phyloP scores from a whole-genome alignment of 2,888 invertebrate species.

The Brassicogethes aeneus region DNA sequence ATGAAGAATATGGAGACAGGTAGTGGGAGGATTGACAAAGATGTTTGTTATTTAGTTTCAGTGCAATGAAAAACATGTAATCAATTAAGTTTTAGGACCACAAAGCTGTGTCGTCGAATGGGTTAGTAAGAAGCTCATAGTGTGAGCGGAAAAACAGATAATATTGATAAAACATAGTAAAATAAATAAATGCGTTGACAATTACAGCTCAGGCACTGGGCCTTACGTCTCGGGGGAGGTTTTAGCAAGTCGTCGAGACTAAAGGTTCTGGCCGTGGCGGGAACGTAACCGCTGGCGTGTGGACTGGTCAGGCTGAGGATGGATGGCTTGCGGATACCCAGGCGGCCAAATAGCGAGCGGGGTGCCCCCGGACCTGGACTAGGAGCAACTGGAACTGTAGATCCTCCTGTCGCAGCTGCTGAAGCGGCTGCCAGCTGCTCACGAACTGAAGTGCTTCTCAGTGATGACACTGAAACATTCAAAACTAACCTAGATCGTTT shows the following conservation, averaged over 20 bases:
- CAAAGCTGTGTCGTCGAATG: no score
- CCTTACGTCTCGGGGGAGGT: slow-evolving; percentile 75
- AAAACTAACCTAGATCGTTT: slow-evolving; percentile 4
- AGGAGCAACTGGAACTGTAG: slow-evolving; percentile 33
- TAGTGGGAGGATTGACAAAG: no score
- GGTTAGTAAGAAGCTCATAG: no score
- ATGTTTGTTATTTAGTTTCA: no score
- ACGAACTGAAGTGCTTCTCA: slow-evolving; percentile 51
- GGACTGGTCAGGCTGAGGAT: slow-evolving; percentile 71
- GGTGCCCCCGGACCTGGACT: slow-evolving; percentile 46
- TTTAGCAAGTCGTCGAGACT: slow-evolving; percentile 84
- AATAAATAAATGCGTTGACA: slow-evolving; percentile 13
- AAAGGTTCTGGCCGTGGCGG: slow-evolving; percentile 70
- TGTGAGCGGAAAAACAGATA: neutral
- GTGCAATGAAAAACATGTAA: no score
- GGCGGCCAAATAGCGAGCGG: slow-evolving; percentile 69
- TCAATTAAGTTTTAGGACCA: no score
- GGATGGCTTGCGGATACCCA: slow-evolving; percentile 83
- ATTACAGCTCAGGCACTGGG: slow-evolving; percentile 29
- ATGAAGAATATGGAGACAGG: no score
- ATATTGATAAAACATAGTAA: neutral
- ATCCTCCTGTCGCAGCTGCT: slow-evolving; percentile 36
- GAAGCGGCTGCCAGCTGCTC: slow-evolving; percentile 47
- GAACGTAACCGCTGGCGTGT: slow-evolving; percentile 43
- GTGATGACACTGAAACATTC: slow-evolving; percentile 30